Evolutionary conservation across 2,113 vertebrate species (phyloP).

Genomic region (Etia nguti): DNA sequence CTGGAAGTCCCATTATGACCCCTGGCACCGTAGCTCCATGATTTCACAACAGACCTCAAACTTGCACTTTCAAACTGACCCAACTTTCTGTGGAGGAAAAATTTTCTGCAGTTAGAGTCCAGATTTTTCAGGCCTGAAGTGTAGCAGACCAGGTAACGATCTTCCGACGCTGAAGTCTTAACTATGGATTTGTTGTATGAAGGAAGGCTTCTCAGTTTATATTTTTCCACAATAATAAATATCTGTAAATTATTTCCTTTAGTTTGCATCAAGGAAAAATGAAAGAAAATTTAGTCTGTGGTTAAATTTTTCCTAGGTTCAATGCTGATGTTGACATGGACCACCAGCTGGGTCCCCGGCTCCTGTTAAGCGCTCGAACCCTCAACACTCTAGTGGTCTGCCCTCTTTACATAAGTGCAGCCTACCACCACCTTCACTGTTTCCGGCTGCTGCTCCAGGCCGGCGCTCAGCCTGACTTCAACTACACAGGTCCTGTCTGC

Average conservation of each 20-base stretch:
- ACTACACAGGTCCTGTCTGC: constrained; percentile 84
- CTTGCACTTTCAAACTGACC: neutral
- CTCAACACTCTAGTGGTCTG: constrained; percentile 90
- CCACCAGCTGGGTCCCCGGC: constrained; percentile 75
- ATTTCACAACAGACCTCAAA: neutral
- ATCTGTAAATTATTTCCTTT: neutral
- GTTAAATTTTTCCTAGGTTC: constrained; percentile 66
- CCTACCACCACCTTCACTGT: constrained; percentile 90
- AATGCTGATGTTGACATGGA: constrained; percentile 89
- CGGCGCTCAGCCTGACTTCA: constrained; percentile 89
- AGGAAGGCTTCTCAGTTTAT: neutral
- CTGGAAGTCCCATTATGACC: neutral
- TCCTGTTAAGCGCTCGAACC: constrained; percentile 73
- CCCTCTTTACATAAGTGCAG: constrained; percentile 89
- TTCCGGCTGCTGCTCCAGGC: constrained; percentile 87
- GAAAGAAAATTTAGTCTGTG: neutral
- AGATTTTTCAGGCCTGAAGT: neutral
- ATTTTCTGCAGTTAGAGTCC: fast-evolving
- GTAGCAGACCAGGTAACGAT: neutral
- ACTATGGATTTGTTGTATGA: neutral
- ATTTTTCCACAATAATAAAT: neutral
- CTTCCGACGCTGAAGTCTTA: fast-evolving
- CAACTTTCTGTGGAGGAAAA: neutral
- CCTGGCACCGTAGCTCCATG: neutral
- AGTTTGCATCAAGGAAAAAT: neutral